Conservation (phyloP, 2,888 invertebrate genomes). For the Ophonus ardosiacus region DNA sequence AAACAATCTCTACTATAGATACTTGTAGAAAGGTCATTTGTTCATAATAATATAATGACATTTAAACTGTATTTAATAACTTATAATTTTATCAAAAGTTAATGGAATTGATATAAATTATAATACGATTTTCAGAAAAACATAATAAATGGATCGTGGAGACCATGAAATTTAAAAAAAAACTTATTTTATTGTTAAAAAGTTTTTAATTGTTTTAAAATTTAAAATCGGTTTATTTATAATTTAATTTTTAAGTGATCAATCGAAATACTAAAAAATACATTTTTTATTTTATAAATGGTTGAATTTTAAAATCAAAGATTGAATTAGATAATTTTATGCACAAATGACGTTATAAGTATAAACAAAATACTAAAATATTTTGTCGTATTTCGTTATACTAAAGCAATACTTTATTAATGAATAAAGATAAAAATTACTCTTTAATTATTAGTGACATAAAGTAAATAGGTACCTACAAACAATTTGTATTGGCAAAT, state of each 20-base stretch:
- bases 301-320: too few species aligned
- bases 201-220: background rate
- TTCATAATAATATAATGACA: background rate
- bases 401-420: too few species aligned
- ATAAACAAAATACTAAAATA: too few species aligned
- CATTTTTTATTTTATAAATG: too few species aligned
- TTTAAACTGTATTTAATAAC: background rate
- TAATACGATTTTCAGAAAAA: background rate
- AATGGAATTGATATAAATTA: background rate
- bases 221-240: background rate
- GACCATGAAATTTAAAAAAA: background rate
- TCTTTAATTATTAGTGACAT: too few species aligned
- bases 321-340: too few species aligned
- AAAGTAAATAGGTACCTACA: too few species aligned
- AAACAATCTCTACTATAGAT: background rate
- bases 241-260: background rate
- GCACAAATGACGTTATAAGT: too few species aligned
- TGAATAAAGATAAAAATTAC: too few species aligned
- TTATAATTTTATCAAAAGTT: background rate
- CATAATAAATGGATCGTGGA: background rate
- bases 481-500: too few species aligned
- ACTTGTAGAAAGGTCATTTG: background rate
- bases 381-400: too few species aligned
- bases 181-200: background rate
- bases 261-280: background rate